Base-by-base conservation (phyloP, 2,797 vertebrate species). In the Pogonophryne albipinna region DNA sequence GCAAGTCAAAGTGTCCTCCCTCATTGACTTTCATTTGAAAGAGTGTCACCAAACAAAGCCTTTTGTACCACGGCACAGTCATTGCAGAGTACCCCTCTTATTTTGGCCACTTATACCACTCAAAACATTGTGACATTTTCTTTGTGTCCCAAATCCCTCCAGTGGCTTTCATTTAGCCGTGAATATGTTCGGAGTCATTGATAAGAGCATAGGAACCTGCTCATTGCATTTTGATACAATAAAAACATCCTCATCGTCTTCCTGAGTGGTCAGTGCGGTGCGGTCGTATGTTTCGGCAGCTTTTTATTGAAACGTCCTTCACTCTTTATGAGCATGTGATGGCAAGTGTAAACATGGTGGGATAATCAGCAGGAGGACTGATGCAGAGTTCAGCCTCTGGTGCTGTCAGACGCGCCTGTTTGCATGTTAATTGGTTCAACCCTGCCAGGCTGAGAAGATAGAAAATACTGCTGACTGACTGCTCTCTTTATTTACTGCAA, bases 351-450 rank as follows among this genome's bases (percentile, higher is more conserved):
- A 83, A 82, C 63, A 66, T n/a, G 57, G 64, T 17, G 44, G 16
- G 64, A 42, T 45, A 58, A 20, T 81, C 64, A 80, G 63, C 68
- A 47, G 80, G 49, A 23, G 67, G 62, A 51, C 59, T 20, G 64
- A 55, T 23, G 70, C 70, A 44, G 76, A 74, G 68, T 70, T 82
- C 71, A 62, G 84, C 77, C 72, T 65, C 19, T 59, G 69, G 82
- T 66, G 66, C 50, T 78, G 60, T 79, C 78, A 72, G 59, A 58
- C 80, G 31, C 46, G 67, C 69, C 83, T 60, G 27, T 77, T 78
- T 85, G 79, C 85, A 86, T 87, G 78, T 84, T 85, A 82, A 86
- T 79, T 71, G 71, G 61, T 56, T 71, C 38, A 71, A 42, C 47
- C 68, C 10, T 72, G 51, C 67, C 45, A 77, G 64, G 71, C 75